These are phyloP conservation scores for Eupithecia pulchellata DNA, from an alignment of 2,888 invertebrate species.

Conservation along the genomic window DNA sequence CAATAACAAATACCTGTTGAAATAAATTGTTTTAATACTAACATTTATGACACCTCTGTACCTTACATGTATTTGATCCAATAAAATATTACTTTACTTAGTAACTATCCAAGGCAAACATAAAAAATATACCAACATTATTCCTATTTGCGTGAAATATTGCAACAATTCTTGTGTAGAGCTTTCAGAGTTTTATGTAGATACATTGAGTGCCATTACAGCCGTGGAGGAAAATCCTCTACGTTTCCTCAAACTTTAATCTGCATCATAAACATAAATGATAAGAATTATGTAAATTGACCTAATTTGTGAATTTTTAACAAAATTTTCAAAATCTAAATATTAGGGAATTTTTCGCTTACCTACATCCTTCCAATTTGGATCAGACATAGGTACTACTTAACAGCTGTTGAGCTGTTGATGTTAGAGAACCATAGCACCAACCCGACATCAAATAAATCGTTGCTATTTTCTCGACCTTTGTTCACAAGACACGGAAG, in stretches of 20 bases:
- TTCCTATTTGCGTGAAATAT: neutral
- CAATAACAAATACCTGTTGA: too few relatives aligned
- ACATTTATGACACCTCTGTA: too few relatives aligned
- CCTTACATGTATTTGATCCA: too few relatives aligned
- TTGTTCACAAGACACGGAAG: neutral
- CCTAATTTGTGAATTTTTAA: neutral
- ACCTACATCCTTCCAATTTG: neutral
- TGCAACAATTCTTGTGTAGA: neutral
- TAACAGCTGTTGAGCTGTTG: too few relatives aligned
- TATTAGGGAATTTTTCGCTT: neutral
- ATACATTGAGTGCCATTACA: conserved; percentile 6
- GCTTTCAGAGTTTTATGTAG: conserved; percentile 5
- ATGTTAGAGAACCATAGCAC: neutral
- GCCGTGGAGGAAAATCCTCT: neutral
- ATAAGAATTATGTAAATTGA: neutral
- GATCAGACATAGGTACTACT: too few relatives aligned
- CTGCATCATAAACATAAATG: conserved; percentile 3
- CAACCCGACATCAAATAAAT: neutral
- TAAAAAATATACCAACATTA: neutral
- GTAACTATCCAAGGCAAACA: neutral
- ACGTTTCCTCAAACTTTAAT: neutral
- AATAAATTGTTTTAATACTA: too few relatives aligned
- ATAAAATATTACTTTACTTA: too few relatives aligned
- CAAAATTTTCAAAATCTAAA: neutral
- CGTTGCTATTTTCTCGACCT: neutral